Base-by-base conservation (phyloP, 2,888 invertebrate genomes). In the Steinernema carpocapsae region DNA sequence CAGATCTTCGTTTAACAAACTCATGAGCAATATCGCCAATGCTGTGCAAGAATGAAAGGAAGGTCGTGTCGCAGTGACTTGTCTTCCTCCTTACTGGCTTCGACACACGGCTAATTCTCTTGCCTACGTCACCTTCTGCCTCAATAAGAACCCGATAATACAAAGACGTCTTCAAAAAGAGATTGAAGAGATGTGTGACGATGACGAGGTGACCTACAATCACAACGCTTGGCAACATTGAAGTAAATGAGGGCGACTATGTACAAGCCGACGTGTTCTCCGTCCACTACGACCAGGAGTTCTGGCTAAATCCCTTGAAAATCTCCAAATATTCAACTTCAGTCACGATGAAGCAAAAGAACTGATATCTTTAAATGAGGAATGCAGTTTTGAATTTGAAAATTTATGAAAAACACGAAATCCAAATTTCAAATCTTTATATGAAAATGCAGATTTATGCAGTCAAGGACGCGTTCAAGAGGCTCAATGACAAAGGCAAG, bases 81-180 rank as follows among this genome's bases (percentile, higher is more conserved):
- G 73, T 85, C 0, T 85, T 86, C 74, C 74, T 86, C 14, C 70
- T 85, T 0, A 85, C 86, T 70, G 86, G 85, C n/a, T 86, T 82
- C 72, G 85, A 91, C 80, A 91, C 91, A 90, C 90, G 0, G 89
- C 90, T 7, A 89, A 89, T 14, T 85, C 89, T 1, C 82, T 91
- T 14, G 87, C 88, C 1, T 90, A 88, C 79, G 85, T 88, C 12
- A 84, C 88, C 74, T 89, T 88, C 79, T 87, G 89, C 72, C 84
- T 90, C 74, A 89, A 89, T 7, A 83, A 84, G 71, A 86, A 90
- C 22, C 77, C 76, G 24, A 88, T 88, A 0, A 84, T 89, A 26
- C 90, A 90, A 76, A 80, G 84, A 1, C 85, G 70, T 19, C 71
- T 80, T 32, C 75, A 76, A 26, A 75, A 80, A 29, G 85, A 85